Percentiles rank a stretch among this genome's conserved stretches.
Evolutionary conservation across 2,113 vertebrate species (phyloP).

Genomic region (Suricata suricatta): DNA sequence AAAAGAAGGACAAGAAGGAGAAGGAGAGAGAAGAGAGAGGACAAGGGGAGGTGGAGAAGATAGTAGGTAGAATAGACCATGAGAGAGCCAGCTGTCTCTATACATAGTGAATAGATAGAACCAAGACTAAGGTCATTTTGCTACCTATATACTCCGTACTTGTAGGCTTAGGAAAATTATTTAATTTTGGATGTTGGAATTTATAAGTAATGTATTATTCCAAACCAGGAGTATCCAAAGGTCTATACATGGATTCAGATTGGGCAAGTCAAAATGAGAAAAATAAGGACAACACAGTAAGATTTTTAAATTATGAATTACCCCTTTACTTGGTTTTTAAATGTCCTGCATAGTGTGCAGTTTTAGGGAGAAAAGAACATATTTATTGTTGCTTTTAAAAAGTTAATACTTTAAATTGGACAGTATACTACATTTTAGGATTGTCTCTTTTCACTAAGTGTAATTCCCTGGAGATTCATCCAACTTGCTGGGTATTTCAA

Average conservation of each 20-base stretch:
- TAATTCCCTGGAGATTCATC: background rate
- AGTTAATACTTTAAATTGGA: background rate
- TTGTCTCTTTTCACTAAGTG: background rate
- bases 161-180: background rate
- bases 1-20: background rate
- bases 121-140: background rate
- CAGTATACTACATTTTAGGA: background rate
- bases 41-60: background rate
- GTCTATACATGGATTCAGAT: background rate
- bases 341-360: background rate
- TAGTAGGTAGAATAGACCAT: background rate
- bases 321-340: background rate
- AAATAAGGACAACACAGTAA: background rate
- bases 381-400: background rate
- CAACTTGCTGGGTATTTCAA: background rate
- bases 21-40: background rate
- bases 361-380: background rate
- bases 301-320: background rate
- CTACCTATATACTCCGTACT: background rate
- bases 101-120: background rate
- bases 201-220: background rate
- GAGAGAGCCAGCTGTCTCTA: background rate
- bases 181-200: background rate
- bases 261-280: background rate
- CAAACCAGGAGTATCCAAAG: background rate